Evolutionary conservation across 2,113 vertebrate species (phyloP).

Genomic region (Falcunculus frontatus): DNA sequence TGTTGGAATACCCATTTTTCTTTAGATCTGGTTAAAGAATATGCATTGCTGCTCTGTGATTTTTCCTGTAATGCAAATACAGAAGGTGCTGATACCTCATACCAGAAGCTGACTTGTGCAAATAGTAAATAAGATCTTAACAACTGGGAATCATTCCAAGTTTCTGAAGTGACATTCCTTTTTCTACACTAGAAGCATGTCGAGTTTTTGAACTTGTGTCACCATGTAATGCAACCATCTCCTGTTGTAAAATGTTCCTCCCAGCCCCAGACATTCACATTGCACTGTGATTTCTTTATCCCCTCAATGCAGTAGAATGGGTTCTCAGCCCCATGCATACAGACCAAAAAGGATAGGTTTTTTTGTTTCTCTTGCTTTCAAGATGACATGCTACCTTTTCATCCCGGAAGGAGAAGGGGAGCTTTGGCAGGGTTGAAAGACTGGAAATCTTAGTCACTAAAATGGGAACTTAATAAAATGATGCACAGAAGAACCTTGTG

Average conservation of each 20-base stretch:
- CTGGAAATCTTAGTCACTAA: neutral
- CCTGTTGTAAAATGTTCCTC: neutral
- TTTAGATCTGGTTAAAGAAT: neutral
- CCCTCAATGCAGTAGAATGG: neutral
- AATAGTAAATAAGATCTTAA: neutral
- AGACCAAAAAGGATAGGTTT: neutral
- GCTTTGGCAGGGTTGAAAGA: neutral
- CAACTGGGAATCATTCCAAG: neutral
- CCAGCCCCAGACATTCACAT: neutral
- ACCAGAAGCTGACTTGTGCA: neutral
- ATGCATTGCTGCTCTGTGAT: neutral
- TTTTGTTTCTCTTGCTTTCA: neutral
- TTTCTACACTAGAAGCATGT: neutral
- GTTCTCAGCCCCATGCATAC: neutral
- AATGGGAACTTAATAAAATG: neutral
- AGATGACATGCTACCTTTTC: neutral
- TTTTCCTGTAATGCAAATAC: neutral
- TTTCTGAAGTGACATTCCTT: neutral
- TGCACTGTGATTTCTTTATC: neutral
- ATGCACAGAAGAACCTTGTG: neutral
- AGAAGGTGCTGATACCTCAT: neutral
- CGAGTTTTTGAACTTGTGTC: neutral
- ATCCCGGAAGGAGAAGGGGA: neutral
- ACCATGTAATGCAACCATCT: neutral
- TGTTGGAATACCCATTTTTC: neutral